Evolutionary conservation across 2,797 vertebrate genomes (phyloP), one percentile per base, ranked within the genome.

Genomic region (Anguilla marmorata): DNA sequence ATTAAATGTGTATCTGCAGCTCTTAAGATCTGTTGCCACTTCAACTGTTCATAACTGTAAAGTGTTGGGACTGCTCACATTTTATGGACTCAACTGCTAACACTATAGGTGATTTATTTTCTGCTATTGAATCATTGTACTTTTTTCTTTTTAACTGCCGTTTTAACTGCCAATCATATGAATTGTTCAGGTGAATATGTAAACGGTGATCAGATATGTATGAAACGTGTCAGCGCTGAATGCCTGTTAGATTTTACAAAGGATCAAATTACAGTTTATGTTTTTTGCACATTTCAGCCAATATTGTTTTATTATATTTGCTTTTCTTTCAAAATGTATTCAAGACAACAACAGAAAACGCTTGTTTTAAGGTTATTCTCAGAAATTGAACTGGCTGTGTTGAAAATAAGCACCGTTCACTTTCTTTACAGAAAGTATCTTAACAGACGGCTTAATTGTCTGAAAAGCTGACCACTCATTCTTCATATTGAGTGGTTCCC

Each of bases 401-500:
- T 76, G 72, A 37, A 74, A 30, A n/a, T 74, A n/a, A 74, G n/a
- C 14, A 33, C 33, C 41, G 12, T 3, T 76, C 2, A 37, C 12
- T 76, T 74, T 74, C 27, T 30, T 16, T 16, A 76, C 3, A 16
- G 72, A 52, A 85, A 11, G 52, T 6, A 9, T 86, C 21, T 41
- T 76, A 14, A 76, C 33, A 24, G 63, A 66, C 21, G 7, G 63
- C n/a, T 27, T 66, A 24, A 66, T 6, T 54, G 16, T 76, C 48
- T 54, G 24, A 24, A 45, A 41, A 7, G n/a, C 50, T 76, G 69
- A 86, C 69, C 66, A n/a, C 69, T 86, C 48, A 74, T 45, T 24
- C 48, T 30, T 48, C 30, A 72, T 56, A 41, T 86, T 86, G 80
- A 84, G 85, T 82, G 41, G 27, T 41, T 33, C 41, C 66, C 66